Conservation (phyloP, 2,113 vertebrate genomes). For the Haemorhous mexicanus region DNA sequence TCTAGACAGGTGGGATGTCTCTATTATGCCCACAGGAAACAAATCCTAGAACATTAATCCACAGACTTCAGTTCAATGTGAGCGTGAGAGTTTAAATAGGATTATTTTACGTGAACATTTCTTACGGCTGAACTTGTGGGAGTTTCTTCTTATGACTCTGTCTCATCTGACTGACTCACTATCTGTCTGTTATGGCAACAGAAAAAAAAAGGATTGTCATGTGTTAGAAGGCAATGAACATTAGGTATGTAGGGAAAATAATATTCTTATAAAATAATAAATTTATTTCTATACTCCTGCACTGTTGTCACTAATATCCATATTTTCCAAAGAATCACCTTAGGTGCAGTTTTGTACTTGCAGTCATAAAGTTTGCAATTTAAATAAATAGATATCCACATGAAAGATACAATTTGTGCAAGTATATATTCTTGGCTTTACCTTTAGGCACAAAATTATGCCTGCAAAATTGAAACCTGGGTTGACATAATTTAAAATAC, state of each 20-base stretch:
- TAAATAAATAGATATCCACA: not conserved
- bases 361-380: not conserved
- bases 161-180: not conserved
- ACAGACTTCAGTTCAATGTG: not conserved
- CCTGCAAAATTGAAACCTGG: not conserved
- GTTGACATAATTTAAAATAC: not conserved
- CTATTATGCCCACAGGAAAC: not conserved
- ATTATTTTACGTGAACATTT: not conserved
- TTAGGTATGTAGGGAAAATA: not conserved
- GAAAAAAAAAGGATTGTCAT: not conserved
- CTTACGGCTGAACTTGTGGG: not conserved
- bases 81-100: not conserved
- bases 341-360: not conserved
- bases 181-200: not conserved
- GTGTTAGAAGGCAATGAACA: not conserved
- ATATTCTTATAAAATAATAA: not conserved
- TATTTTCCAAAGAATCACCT: not conserved
- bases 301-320: not conserved
- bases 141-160: not conserved
- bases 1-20: not conserved
- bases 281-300: not conserved
- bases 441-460: not conserved
- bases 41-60: not conserved
- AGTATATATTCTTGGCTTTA: not conserved
- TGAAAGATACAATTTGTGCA: not conserved